Percentiles rank a stretch among this genome's conserved stretches.
Conservation (phyloP, 1,140 invertebrate species). For the Cyclina sinensis region DNA sequence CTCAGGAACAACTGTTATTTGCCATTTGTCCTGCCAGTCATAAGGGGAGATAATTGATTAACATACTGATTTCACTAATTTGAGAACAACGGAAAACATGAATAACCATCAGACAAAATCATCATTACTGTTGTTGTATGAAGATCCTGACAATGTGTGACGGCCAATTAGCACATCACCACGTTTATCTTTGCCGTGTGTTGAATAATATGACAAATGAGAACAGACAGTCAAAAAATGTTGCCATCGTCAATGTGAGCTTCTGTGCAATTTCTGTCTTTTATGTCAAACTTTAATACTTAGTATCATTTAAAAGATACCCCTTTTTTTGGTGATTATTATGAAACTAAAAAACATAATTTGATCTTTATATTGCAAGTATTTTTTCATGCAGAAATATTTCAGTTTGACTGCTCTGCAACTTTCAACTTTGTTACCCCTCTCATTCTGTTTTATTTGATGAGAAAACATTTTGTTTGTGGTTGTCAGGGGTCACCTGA, state of each 20-base stretch:
- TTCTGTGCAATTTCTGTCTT: conserved; percentile 3
- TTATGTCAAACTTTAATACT: not conserved
- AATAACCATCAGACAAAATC: conserved; percentile 49
- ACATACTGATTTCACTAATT: conserved; percentile 62
- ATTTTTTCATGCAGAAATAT: too few species aligned
- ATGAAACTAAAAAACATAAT: too few species aligned
- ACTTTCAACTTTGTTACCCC: too few species aligned
- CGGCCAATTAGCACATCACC: conserved; percentile 41
- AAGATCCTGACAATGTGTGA: conserved; percentile 41
- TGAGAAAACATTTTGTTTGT: conserved; percentile 12
- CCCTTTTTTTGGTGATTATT: too few species aligned
- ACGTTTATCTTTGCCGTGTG: conserved; percentile 43
- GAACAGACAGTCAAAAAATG: conserved; percentile 38
- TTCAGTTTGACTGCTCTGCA: too few species aligned
- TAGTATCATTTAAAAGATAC: conserved; percentile 21
- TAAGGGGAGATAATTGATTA: conserved; percentile 53
- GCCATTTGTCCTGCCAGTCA: conserved; percentile 60
- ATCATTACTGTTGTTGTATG: conserved; percentile 51
- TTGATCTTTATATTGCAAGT: too few species aligned
- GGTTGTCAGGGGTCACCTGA: conserved; percentile 41
- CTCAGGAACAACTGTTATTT: conserved; percentile 42
- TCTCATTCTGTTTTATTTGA: conserved; percentile 8
- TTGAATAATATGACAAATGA: conserved; percentile 50
- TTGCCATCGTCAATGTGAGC: not conserved
- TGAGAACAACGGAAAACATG: conserved; percentile 64